Evolutionary conservation across 2,888 invertebrate species (phyloP), one percentile per base, ranked within the genome.

Genomic region (Eulithis testata): DNA sequence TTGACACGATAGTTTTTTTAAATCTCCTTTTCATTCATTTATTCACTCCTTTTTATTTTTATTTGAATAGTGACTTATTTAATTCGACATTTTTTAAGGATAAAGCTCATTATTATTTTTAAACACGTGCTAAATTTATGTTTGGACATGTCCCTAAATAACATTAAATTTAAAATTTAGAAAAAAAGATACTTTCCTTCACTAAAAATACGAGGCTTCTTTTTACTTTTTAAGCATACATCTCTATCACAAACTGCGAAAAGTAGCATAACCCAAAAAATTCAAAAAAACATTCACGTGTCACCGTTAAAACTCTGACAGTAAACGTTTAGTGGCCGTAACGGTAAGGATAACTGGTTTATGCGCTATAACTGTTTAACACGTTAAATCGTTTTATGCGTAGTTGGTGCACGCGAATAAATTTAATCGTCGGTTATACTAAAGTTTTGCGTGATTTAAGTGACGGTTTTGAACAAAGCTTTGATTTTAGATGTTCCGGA

Each of bases 301-400:
- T 78, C 76, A 75, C 74, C 79, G 76, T 85, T 81, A 83, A 85
- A 83, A 75, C 80, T 84, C 81, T 76, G 78, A 79, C 83, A 75
- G 78, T 83, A 79, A 85, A 82, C 83, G 79, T 80, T 85, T 84
- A 82, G 81, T 80, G 80, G 81, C 79, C 77, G 78, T 84, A 81
- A 84, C 82, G 73, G 80, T 75, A 68, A 77, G 79, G 82, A 83
- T 83, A 82, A 81, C 82, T 67, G 80, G 83, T 88, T 87, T 86
- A 87, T 82, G 82, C 65, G 77, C 83, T 75, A 86, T 88, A 87
- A 87, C 86, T 80, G 79, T 83, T 86, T 83, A 82, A 83, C 81
- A 81, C 84, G 82, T 80, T 77, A 75, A 72, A 72, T 74, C 71
- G 75, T 72, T 81, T 82, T 81, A 83, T 82, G 78, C 70, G 78